Percentiles rank a stretch among this genome's conserved stretches.
phyloP scores from a whole-genome alignment of 2,113 vertebrate species.

The Tragelaphus buxtoni region DNA sequence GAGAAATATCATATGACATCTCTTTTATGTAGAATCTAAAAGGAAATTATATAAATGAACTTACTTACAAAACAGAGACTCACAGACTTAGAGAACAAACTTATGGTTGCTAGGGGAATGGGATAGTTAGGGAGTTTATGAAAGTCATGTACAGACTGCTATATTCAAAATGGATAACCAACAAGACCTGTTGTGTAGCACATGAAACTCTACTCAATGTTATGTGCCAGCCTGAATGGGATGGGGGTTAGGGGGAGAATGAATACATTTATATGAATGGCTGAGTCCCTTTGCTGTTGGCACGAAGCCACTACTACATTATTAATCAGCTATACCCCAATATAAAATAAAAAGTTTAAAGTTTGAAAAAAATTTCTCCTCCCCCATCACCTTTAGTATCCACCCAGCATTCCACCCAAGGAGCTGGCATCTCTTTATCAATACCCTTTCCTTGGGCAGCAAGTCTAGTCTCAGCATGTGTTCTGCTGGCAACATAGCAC shows the following conservation, averaged over 20 bases:
- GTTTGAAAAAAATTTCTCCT: background rate
- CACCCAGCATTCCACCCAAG: background rate
- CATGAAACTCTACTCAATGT: background rate
- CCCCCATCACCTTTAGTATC: background rate
- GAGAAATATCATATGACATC: background rate
- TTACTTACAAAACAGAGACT: background rate
- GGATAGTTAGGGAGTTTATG: background rate
- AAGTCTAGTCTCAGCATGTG: background rate
- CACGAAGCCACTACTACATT: background rate
- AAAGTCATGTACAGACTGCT: background rate
- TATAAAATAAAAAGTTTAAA: background rate
- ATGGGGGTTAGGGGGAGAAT: background rate
- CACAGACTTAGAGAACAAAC: background rate
- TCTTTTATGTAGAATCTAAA: background rate
- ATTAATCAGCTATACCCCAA: background rate
- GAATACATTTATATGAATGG: background rate
- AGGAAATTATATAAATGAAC: background rate
- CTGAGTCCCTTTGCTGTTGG: background rate
- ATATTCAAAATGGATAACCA: background rate
- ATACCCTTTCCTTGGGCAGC: background rate
- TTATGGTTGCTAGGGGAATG: background rate
- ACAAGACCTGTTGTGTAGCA: background rate
- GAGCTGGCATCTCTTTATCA: background rate
- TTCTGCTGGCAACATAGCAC: background rate
- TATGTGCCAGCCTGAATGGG: background rate